These are phyloP conservation scores for Synaphobranchus kaupii DNA, from an alignment of 2,797 vertebrate genomes.

Conservation along the genomic window DNA sequence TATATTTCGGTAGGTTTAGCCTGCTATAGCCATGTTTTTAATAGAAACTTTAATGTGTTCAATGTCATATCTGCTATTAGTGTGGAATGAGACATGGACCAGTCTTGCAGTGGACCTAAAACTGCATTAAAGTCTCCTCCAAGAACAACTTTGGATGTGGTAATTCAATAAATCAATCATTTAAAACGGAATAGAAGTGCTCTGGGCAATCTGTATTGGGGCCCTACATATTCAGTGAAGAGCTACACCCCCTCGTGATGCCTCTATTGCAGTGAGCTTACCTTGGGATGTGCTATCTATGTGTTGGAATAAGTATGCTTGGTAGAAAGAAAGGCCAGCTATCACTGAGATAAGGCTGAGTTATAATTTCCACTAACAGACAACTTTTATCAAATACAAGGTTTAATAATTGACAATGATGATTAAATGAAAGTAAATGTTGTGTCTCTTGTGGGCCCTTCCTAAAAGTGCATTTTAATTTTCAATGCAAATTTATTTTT, in stretches of 20 bases:
- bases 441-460: not conserved
- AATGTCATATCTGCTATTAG: too few species aligned
- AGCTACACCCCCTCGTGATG: too few species aligned
- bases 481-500: not conserved
- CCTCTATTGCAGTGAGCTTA: not conserved
- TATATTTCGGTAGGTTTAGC: too few species aligned
- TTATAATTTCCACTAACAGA: not conserved
- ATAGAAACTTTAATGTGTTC: too few species aligned
- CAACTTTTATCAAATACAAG: not conserved
- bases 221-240: not conserved
- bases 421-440: not conserved
- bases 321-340: not conserved
- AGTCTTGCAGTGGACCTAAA: too few species aligned
- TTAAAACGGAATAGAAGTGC: not conserved
- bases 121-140: too few species aligned
- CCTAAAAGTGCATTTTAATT: not conserved
- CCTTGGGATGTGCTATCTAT: not conserved
- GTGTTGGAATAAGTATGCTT: not conserved
- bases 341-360: not conserved
- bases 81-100: too few species aligned
- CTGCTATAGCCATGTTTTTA: too few species aligned
- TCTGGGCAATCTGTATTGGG: not conserved
- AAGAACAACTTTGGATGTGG: not conserved
- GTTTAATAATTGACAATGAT: not conserved
- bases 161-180: not conserved